Base-by-base conservation (phyloP, 2,113 vertebrate species). In the Hydropotes inermis region DNA sequence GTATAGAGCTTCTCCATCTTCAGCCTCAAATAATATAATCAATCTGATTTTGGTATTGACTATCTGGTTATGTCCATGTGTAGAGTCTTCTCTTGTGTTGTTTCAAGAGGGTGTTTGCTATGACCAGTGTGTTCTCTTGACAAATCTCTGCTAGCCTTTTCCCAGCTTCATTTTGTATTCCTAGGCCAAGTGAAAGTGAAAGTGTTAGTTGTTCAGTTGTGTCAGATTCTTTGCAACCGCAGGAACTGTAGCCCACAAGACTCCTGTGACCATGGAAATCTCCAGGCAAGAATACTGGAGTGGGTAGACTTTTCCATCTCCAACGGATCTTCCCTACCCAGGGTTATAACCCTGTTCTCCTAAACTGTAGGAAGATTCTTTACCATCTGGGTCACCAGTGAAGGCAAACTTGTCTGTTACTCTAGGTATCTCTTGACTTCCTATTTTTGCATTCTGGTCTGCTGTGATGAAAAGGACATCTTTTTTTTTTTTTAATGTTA, bases 201-300 rank as follows among this genome's bases (percentile, higher is more conserved):
- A 70, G 10, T n/a, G 16, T 70, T 36, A 70, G n/a, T 36, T 39
- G 4, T 70, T 70, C n/a, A 12, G n/a, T 36, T 39, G n/a, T 36
- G 9, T 36, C 1, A 0, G 19, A 23, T n/a, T 36, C 5, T 70
- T 36, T 23, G 9, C n/a, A 70, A 70, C 2, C 19, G 6, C 9
- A 70, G n/a, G 5, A 23, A 70, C n/a, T 36, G 10, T 70, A 70
- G 2, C 67, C n/a, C 19, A 70, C n/a, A 10, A 12, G n/a, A n/a
- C 19, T 70, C 67, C 67, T 36, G 5, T 0, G 0, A 36, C 64
- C n/a, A 11, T 36, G n/a, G 10, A 21, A 36, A 23, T 39, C n/a
- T 39, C 10, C n/a, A 70, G n/a, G 67, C n/a, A 70, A 70, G 9
- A 36, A 39, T 70, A 36, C 19, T 23, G 19, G 67, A 70, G 67